phyloP scores from a whole-genome alignment of 2,113 vertebrate species.

The Petromus typicus region DNA sequence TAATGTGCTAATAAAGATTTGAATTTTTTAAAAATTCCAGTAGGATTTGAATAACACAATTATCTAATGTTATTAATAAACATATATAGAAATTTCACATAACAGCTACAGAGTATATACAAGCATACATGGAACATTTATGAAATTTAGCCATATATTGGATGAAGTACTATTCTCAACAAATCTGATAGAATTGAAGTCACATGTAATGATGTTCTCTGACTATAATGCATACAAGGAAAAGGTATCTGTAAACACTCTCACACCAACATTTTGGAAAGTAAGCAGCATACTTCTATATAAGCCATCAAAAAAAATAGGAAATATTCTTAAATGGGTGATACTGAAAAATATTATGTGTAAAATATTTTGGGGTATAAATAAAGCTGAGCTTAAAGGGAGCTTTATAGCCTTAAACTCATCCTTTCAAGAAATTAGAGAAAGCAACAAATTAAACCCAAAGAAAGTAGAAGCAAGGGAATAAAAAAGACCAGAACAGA shows the following conservation, averaged over 20 bases:
- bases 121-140: background rate
- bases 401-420: constrained; percentile 14
- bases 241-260: background rate
- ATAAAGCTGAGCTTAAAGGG: constrained; percentile 9
- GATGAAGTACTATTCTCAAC: background rate
- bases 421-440: background rate
- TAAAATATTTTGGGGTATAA: background rate
- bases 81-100: background rate
- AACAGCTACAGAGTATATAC: background rate
- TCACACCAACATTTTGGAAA: background rate
- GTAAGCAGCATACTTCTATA: background rate
- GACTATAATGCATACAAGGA: background rate
- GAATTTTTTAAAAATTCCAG: background rate
- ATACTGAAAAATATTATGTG: background rate
- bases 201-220: background rate
- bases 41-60: constrained; percentile 38
- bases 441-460: background rate
- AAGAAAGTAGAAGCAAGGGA: constrained; percentile 22
- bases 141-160: background rate
- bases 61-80: background rate
- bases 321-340: background rate
- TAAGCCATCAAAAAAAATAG: constrained; percentile 5
- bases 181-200: constrained; percentile 25
- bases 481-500: constrained; percentile 25
- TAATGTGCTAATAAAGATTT: too few species aligned